Evolutionary conservation across 2,113 vertebrate species (phyloP).

Genomic region (Percopsis transmontana): DNA sequence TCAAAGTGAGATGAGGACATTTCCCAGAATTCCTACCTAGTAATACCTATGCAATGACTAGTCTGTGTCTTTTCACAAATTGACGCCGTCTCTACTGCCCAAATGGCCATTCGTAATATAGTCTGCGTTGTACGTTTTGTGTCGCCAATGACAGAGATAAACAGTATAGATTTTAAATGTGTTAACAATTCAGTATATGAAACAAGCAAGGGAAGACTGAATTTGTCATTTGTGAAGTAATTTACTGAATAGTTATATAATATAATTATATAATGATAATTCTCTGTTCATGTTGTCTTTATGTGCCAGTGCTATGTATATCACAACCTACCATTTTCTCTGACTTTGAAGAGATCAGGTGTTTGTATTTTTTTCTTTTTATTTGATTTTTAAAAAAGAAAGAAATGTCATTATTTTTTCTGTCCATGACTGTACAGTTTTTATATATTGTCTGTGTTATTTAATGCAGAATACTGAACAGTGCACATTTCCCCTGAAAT

Average conservation of each 20-base stretch:
- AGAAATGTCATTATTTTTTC: not conserved
- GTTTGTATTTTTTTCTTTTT: not conserved
- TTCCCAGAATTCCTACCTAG: constrained; percentile 58
- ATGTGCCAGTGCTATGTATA: not conserved
- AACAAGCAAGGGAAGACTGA: constrained; percentile 6
- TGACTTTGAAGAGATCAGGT: not conserved
- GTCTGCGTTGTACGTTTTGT: constrained; percentile 8
- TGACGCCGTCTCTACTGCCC: constrained; percentile 27
- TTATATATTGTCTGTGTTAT: not conserved
- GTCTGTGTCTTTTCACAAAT: constrained; percentile 55
- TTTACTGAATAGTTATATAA: not conserved
- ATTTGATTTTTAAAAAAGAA: not conserved
- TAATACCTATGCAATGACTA: constrained; percentile 49
- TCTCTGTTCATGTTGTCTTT: not conserved
- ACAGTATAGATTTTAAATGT: not conserved
- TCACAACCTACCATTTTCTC: not conserved
- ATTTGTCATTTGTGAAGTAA: not conserved
- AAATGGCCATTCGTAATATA: constrained; percentile 32
- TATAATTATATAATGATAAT: not conserved
- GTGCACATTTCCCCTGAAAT: not conserved
- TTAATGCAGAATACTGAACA: not conserved
- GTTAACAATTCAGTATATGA: constrained; percentile 15
- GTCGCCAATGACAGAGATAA: not conserved
- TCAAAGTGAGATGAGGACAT: constrained; percentile 28
- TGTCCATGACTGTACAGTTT: no score